Evolutionary conservation across 2,797 vertebrate species (phyloP).

Genomic region (Chelon auratus): DNA sequence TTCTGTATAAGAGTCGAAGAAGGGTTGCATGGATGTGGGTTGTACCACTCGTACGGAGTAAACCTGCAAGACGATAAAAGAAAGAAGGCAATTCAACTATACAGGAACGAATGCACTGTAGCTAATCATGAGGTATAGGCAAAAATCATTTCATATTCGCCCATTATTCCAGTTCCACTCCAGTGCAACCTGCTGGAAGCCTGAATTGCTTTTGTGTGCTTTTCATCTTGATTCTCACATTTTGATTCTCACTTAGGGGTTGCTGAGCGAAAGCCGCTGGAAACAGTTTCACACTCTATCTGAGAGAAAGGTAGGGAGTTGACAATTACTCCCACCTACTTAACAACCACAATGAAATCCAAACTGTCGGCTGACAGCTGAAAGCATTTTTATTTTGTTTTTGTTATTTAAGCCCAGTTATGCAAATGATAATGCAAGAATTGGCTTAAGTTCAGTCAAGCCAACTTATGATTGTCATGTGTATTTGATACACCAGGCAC

Average conservation of each 20-base stretch:
- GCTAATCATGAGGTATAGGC: background rate
- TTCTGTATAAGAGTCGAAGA: constrained; percentile 96
- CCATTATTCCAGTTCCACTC: constrained; percentile 5
- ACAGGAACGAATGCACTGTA: background rate
- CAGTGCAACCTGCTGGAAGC: background rate
- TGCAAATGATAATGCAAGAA: constrained; percentile 25
- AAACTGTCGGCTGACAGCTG: constrained; percentile 20
- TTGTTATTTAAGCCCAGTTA: constrained; percentile 24
- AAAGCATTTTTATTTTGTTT: constrained; percentile 23
- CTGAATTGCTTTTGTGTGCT: constrained; percentile 24
- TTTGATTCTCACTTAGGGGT: constrained; percentile 23
- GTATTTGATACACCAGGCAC: constrained; percentile 1
- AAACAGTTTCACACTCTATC: constrained; percentile 15
- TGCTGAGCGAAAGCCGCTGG: constrained; percentile 16
- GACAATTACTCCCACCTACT: constrained; percentile 18
- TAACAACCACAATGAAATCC: constrained; percentile 32
- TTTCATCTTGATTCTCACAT: constrained; percentile 57
- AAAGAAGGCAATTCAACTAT: background rate
- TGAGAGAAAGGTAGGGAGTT: constrained; percentile 34
- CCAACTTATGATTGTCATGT: background rate
- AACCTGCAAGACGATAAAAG: constrained; percentile 88
- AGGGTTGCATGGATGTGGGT: constrained; percentile 96
- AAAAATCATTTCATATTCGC: background rate
- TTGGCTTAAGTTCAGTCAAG: background rate
- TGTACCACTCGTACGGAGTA: constrained; percentile 98